Evolutionary conservation across 2,888 invertebrate species (phyloP).

Genomic region (Noctua janthe): DNA sequence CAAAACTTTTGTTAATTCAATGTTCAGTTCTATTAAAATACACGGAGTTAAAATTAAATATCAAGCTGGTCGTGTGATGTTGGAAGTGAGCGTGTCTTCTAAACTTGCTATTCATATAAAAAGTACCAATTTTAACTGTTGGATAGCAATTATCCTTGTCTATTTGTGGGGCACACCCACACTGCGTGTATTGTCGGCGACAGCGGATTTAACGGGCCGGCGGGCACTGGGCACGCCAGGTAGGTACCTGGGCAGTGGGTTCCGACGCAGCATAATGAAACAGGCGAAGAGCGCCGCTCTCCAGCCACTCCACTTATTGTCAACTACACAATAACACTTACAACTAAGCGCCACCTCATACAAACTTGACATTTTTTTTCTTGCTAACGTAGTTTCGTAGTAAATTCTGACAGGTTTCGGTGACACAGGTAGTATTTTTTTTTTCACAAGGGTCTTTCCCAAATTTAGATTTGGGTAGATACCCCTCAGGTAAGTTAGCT

Average conservation of each 20-base stretch:
- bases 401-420: slow-evolving; percentile 79
- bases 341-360: slow-evolving; percentile 85
- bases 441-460: slow-evolving; percentile 81
- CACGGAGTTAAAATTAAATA: slow-evolving; percentile 23
- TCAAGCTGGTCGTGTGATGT: slow-evolving; percentile 1
- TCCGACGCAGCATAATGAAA: slow-evolving; percentile 64
- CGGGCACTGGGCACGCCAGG: slow-evolving; percentile 71
- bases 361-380: slow-evolving; percentile 79
- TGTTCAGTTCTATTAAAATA: slow-evolving; percentile 24
- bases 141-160: slow-evolving; percentile 69
- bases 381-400: slow-evolving; percentile 82
- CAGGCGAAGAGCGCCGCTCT: slow-evolving; percentile 68
- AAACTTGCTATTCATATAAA: slow-evolving; percentile 38
- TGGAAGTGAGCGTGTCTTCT: slow-evolving; percentile 23
- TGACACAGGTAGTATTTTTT: slow-evolving; percentile 81
- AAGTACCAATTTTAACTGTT: slow-evolving; percentile 57
- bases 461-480: slow-evolving; percentile 66
- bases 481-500: slow-evolving; percentile 67
- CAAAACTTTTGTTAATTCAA: slow-evolving; percentile 32
- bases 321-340: slow-evolving; percentile 74
- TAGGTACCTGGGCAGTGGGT: slow-evolving; percentile 54
- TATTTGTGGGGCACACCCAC: slow-evolving; percentile 76
- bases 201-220: slow-evolving; percentile 71
- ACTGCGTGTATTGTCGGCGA: slow-evolving; percentile 70
- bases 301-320: slow-evolving; percentile 77